Conservation (phyloP, 2,797 vertebrate species). For the Emydoidea blandingii region DNA sequence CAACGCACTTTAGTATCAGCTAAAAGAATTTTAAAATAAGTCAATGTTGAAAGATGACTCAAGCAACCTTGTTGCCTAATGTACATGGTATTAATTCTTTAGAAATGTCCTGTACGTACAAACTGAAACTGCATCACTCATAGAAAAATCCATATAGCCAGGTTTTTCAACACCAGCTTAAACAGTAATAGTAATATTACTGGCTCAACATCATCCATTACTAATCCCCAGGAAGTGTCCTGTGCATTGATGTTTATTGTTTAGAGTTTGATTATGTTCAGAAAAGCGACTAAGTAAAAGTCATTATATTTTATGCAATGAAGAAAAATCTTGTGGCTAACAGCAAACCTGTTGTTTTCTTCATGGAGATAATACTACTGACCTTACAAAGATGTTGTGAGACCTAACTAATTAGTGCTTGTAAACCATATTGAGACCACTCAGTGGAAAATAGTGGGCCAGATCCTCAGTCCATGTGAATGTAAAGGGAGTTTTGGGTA, state of each 20-base stretch:
- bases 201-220: not conserved
- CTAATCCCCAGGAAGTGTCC: constrained; percentile 38
- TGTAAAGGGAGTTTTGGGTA: not conserved
- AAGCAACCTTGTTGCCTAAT: not conserved
- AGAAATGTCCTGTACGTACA: not conserved
- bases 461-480: not conserved
- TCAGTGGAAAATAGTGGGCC: not conserved
- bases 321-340: constrained; percentile 25
- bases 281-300: constrained; percentile 61
- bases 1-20: not conserved
- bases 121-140: not conserved
- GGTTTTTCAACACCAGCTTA: not conserved
- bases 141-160: constrained; percentile 29
- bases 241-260: constrained; percentile 47
- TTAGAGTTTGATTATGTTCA: constrained; percentile 44
- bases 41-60: not conserved
- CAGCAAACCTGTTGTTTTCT: constrained; percentile 45
- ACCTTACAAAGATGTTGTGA: not conserved
- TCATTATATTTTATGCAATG: constrained; percentile 42
- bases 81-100: constrained; percentile 21
- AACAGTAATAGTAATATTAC: constrained; percentile 27
- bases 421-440: not conserved
- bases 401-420: not conserved
- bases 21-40: not conserved
- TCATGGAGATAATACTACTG: constrained; percentile 33